A percentile compares a stretch with the other conserved stretches of the same genome.
Evolutionary conservation across 1,140 invertebrate genomes (phyloP).

Genomic region (Cyphomyrmex costatus): DNA sequence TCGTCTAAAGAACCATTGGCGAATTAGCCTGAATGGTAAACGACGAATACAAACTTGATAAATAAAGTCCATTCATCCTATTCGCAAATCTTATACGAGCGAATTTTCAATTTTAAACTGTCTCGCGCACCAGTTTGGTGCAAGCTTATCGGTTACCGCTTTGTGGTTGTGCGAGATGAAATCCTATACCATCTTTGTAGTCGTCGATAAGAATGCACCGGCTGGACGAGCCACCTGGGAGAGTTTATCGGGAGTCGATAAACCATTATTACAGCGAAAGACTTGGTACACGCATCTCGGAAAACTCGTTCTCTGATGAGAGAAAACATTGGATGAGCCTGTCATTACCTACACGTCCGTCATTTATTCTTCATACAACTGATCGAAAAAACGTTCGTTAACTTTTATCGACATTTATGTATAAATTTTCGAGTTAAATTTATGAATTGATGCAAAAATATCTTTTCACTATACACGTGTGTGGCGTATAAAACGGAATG

Average conservation of each 20-base stretch:
- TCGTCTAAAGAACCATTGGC: too few species aligned
- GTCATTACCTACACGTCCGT: conserved; percentile 26
- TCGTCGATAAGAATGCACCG: conserved; percentile 59
- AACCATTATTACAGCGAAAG: conserved; percentile 1
- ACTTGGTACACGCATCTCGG: background rate
- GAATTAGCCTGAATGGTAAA: too few species aligned
- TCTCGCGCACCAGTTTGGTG: too few species aligned
- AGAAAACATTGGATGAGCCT: conserved; percentile 3
- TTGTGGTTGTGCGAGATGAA: conserved; percentile 13
- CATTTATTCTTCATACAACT: background rate
- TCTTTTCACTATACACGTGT: background rate
- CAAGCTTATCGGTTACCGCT: conserved; percentile 55
- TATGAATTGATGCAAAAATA: background rate
- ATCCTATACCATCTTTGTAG: conserved; percentile 26
- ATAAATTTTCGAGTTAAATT: background rate
- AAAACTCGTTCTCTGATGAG: conserved; percentile 8
- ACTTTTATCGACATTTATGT: background rate
- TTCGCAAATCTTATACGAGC: too few species aligned
- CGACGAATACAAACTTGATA: too few species aligned
- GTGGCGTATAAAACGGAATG: background rate
- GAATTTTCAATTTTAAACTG: too few species aligned
- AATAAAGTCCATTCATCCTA: too few species aligned
- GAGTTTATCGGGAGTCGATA: conserved; percentile 66
- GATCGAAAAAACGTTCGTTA: background rate
- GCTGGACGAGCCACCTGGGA: background rate